phyloP scores from a whole-genome alignment of 2,797 vertebrate genomes.

The Danionella dracula region DNA sequence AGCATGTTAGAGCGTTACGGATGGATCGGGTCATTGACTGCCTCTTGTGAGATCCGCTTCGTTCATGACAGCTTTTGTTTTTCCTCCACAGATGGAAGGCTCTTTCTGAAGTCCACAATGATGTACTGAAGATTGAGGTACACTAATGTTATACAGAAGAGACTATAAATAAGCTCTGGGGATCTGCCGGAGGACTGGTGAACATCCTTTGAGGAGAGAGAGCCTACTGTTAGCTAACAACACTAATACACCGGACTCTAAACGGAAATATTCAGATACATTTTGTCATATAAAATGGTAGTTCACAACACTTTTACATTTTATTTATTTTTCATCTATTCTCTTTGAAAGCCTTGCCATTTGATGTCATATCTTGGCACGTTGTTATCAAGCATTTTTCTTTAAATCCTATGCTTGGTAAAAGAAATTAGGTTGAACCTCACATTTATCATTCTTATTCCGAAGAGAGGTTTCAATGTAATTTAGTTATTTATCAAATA shows the following conservation, averaged over 20 bases:
- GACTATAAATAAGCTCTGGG: conserved; percentile 43
- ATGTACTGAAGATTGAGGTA: conserved; percentile 80
- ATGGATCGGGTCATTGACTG: conserved; percentile 31
- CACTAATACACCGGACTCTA: too few relatives aligned
- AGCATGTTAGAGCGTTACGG: conserved; percentile 73
- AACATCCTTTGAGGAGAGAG: conserved; percentile 35
- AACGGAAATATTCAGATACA: too few relatives aligned
- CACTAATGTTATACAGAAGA: conserved; percentile 52
- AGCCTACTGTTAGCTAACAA: conserved; percentile 7
- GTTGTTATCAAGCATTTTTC: too few relatives aligned
- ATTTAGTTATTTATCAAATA: conserved; percentile 38
- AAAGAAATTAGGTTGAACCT: too few relatives aligned
- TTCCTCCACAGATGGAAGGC: conserved; percentile 85
- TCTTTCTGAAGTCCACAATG: conserved; percentile 91
- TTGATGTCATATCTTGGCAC: too few relatives aligned
- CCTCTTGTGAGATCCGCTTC: conserved; percentile 25
- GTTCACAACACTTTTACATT: too few relatives aligned
- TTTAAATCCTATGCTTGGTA: too few relatives aligned
- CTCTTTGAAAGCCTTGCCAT: too few relatives aligned
- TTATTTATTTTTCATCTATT: too few relatives aligned
- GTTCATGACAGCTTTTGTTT: conserved; percentile 45
- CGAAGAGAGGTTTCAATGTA: conserved; percentile 21
- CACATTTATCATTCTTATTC: too few relatives aligned
- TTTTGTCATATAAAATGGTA: too few relatives aligned
- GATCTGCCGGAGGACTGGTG: conserved; percentile 28